These are phyloP conservation scores for Sternarchorhynchus goeldii DNA, from an alignment of 2,797 vertebrate species.

Conservation along the genomic window DNA sequence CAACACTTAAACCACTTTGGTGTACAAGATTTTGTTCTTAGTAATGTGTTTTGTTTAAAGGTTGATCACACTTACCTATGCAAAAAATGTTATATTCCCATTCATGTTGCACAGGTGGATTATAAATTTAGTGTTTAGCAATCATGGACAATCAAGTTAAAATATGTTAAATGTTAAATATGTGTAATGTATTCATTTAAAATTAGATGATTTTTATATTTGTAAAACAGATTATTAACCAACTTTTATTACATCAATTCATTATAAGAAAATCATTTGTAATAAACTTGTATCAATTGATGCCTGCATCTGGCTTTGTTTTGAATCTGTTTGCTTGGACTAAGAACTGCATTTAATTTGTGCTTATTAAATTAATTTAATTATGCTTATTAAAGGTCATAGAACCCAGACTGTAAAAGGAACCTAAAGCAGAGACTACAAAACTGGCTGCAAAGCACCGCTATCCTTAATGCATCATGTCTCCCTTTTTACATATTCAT, in stretches of 20 bases:
- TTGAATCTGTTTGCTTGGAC: not conserved
- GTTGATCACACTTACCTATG: slow-evolving; percentile 43
- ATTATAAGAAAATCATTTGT: slow-evolving; percentile 31
- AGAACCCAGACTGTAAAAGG: too few species aligned
- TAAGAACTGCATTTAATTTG: too few species aligned
- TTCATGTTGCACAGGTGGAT: slow-evolving; percentile 22
- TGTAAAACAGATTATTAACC: slow-evolving; percentile 9
- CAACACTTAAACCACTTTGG: not conserved
- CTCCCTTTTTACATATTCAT: too few species aligned
- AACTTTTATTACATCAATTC: slow-evolving; percentile 25
- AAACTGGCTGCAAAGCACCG: too few species aligned
- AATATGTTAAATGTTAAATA: not conserved
- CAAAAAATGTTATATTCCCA: slow-evolving; percentile 32
- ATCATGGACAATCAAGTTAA: slow-evolving; percentile 27
- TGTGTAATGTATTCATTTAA: slow-evolving; percentile 2
- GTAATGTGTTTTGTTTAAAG: slow-evolving; percentile 1
- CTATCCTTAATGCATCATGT: too few species aligned
- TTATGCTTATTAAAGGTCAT: too few species aligned
- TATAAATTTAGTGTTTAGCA: not conserved
- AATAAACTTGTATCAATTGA: not conserved
- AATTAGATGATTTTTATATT: slow-evolving; percentile 30
- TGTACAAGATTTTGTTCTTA: slow-evolving; percentile 23
- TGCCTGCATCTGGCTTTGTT: not conserved
- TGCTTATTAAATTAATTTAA: too few species aligned
- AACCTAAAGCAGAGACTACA: too few species aligned